A percentile compares a stretch with the other conserved stretches of the same genome.
phyloP scores from a whole-genome alignment of 2,113 vertebrate genomes.

The Pelodiscus sinensis region DNA sequence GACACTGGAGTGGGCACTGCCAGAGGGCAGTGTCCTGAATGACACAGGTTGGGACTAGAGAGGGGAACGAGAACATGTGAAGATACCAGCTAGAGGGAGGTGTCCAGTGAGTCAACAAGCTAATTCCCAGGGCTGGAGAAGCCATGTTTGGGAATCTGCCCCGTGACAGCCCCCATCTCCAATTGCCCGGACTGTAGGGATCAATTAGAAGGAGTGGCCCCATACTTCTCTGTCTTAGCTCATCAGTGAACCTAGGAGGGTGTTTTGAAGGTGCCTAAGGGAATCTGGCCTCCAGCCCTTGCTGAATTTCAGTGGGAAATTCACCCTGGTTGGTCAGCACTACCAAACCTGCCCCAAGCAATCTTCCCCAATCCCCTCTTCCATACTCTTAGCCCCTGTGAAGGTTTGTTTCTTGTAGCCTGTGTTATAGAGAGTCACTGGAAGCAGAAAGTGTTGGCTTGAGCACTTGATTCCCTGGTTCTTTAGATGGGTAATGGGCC shows the following conservation, averaged over 20 bases:
- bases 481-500: not conserved
- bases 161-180: not conserved
- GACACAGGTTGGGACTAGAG: too few species aligned
- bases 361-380: not conserved
- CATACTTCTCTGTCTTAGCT: rapidly evolving
- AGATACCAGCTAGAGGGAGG: too few species aligned
- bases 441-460: not conserved
- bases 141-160: too few species aligned
- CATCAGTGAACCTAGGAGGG: not conserved
- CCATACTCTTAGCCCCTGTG: not conserved
- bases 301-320: not conserved
- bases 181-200: not conserved
- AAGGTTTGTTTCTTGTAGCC: not conserved
- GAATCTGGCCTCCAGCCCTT: not conserved
- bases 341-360: not conserved
- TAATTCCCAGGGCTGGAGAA: too few species aligned
- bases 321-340: not conserved
- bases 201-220: not conserved
- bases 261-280: not conserved
- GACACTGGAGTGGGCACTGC: too few species aligned
- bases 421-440: not conserved
- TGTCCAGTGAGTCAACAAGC: too few species aligned
- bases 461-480: not conserved
- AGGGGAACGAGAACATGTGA: too few species aligned
- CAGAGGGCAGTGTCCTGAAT: too few species aligned